These are phyloP conservation scores for Oncopodura yosiiana DNA, from an alignment of 1,140 invertebrate species.

Conservation along the genomic window DNA sequence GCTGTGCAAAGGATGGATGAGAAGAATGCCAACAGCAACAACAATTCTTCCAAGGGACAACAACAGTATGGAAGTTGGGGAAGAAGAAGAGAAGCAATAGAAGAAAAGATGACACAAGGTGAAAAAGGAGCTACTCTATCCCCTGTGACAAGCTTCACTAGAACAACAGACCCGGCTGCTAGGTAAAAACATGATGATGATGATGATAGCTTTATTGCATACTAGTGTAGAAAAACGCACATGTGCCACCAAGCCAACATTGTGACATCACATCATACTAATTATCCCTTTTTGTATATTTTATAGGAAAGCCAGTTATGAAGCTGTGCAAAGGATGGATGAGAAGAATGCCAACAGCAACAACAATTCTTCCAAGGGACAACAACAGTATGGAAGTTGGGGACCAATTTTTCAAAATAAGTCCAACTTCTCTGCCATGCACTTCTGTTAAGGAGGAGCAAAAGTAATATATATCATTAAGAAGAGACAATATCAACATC, in stretches of 20 bases:
- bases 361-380: slow-evolving; percentile 38
- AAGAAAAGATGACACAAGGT: slow-evolving; percentile 34
- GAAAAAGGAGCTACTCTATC: slow-evolving; percentile 20
- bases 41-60: not conserved
- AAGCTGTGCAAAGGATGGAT: slow-evolving; percentile 36
- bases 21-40: no score
- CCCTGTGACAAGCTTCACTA: not conserved
- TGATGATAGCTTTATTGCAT: not conserved
- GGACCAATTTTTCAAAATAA: slow-evolving; percentile 61
- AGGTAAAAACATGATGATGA: not conserved
- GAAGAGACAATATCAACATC: no score
- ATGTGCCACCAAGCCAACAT: no score
- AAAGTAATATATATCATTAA: no score
- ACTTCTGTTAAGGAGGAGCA: slow-evolving; percentile 49
- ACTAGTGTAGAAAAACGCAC: not conserved
- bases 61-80: not conserved
- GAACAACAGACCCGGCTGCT: slow-evolving; percentile 7
- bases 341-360: slow-evolving; percentile 38
- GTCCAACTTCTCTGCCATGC: slow-evolving; percentile 57
- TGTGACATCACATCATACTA: not conserved
- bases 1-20: no score
- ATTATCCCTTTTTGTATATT: slow-evolving; percentile 20
- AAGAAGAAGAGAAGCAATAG: not conserved
- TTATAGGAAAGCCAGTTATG: slow-evolving; percentile 43
- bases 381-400: slow-evolving; percentile 53